phyloP scores from a whole-genome alignment of 2,113 vertebrate species.

The Gallinago jamesoni region DNA sequence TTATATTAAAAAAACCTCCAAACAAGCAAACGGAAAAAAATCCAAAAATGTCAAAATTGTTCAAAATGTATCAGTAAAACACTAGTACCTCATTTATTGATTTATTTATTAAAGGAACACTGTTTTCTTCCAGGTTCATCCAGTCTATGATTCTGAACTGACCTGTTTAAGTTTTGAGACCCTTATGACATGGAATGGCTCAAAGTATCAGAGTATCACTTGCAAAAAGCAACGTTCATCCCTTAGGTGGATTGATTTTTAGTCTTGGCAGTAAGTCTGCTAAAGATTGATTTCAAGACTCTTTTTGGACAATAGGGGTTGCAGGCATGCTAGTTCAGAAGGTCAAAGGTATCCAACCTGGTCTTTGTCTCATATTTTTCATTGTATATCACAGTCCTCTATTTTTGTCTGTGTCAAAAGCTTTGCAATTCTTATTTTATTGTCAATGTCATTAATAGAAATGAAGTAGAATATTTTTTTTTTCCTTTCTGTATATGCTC shows the following conservation, averaged over 20 bases:
- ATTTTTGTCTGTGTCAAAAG: not conserved
- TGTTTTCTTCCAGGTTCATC: not conserved
- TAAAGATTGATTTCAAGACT: conserved; percentile 1
- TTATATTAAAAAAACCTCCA: not conserved
- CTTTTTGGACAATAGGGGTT: not conserved
- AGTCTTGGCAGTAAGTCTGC: not conserved
- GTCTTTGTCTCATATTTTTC: not conserved
- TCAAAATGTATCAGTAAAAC: not conserved
- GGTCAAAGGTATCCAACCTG: not conserved
- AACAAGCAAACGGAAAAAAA: not conserved
- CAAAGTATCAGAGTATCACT: not conserved
- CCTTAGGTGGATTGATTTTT: conserved; percentile 7
- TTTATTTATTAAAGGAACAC: not conserved
- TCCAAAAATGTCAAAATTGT: not conserved
- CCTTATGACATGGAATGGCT: not conserved
- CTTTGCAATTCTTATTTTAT: not conserved
- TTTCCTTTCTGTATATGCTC: not conserved
- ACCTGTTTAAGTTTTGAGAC: not conserved
- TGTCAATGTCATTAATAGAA: not conserved
- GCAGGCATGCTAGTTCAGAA: not conserved
- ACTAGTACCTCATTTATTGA: not conserved
- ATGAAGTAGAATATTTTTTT: not conserved
- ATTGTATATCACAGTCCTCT: not conserved
- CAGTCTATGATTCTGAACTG: not conserved
- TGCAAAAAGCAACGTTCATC: not conserved